Evolutionary conservation across 2,888 invertebrate species (phyloP).

Genomic region (Drosophila fungiperda): DNA sequence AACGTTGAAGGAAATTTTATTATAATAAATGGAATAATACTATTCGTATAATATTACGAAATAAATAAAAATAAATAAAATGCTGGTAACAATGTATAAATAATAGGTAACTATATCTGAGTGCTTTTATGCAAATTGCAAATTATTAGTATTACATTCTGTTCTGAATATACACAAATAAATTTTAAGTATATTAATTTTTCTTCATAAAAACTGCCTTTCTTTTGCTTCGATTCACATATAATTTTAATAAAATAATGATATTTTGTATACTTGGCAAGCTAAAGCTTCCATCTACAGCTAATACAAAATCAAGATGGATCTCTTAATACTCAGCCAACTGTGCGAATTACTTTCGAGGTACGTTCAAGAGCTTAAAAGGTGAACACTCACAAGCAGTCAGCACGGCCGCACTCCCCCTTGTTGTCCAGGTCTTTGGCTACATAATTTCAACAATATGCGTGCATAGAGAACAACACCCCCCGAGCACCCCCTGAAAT

Average conservation of each 20-base stretch:
- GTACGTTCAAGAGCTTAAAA: conserved; percentile 56
- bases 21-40: neutral
- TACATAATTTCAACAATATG: conserved; percentile 84
- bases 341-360: conserved; percentile 43
- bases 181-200: neutral
- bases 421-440: conserved; percentile 46
- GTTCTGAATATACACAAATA: neutral
- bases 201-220: neutral
- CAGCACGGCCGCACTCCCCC: conserved; percentile 11
- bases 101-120: neutral
- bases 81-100: neutral
- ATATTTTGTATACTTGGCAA: neutral
- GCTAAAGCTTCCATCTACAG: too few species aligned
- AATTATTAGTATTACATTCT: neutral
- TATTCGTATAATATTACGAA: neutral
- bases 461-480: conserved; percentile 63
- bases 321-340: conserved; percentile 10
- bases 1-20: neutral
- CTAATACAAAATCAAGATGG: neutral
- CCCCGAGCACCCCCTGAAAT: conserved; percentile 30
- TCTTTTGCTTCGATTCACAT: neutral
- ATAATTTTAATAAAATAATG: neutral
- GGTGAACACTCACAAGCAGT: conserved; percentile 60
- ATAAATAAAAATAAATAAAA: neutral
- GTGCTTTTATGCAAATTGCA: neutral